Percentiles rank a stretch among this genome's conserved stretches.
phyloP scores from a whole-genome alignment of 2,888 invertebrate genomes.

The Limnephilus marmoratus region DNA sequence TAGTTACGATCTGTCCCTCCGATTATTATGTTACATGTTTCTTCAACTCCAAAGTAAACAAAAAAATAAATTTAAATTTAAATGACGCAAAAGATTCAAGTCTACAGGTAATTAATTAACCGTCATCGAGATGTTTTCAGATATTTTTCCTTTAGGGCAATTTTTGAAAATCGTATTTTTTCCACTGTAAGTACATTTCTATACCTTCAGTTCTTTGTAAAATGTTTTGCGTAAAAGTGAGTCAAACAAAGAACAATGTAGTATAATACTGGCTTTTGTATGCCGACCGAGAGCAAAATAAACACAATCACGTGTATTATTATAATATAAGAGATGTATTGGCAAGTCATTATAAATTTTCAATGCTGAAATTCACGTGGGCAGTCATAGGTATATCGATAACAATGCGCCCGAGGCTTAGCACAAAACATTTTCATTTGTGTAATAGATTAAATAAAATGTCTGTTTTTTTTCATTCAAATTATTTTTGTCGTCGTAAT shows the following conservation, averaged over 20 bases:
- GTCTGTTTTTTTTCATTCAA: neutral
- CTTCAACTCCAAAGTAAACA: no score
- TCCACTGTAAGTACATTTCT: no score
- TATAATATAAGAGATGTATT: neutral
- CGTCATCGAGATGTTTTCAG: no score
- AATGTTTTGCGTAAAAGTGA: neutral
- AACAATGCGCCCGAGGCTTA: neutral
- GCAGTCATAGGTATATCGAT: neutral
- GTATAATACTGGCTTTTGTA: neutral
- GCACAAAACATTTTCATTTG: neutral
- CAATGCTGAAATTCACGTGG: neutral
- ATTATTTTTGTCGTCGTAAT: neutral
- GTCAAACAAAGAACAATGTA: neutral
- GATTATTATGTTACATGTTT: no score
- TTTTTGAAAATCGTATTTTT: no score
- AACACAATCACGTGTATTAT: neutral
- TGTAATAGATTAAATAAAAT: neutral
- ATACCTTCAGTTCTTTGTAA: neutral
- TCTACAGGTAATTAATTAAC: no score
- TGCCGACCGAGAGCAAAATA: neutral
- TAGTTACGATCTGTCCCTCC: no score
- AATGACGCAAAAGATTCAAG: no score
- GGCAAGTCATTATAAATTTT: neutral
- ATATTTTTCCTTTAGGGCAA: no score
- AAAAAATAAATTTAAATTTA: no score